phyloP scores from a whole-genome alignment of 1,140 invertebrate species.

The Musca domestica region DNA sequence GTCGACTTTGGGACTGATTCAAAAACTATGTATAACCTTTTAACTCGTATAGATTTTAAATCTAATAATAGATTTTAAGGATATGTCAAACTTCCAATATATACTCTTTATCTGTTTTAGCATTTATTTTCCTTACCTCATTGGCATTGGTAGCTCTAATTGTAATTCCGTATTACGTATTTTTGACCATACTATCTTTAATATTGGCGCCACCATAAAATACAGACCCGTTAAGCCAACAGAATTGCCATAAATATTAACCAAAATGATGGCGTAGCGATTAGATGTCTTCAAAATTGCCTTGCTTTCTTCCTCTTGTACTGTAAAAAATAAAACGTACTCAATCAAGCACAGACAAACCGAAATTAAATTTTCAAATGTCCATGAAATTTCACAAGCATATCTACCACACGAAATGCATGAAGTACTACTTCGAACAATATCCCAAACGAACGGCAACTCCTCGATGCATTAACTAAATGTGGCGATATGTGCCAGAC shows the following conservation, averaged over 20 bases:
- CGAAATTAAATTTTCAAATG: background rate
- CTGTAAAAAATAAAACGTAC: constrained; percentile 12
- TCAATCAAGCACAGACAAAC: background rate
- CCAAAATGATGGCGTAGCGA: constrained; percentile 32
- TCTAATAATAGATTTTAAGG: background rate
- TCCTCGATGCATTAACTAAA: background rate
- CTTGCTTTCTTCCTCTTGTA: constrained; percentile 4
- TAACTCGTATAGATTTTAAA: background rate
- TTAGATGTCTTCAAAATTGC: constrained; percentile 31
- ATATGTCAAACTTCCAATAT: too few species aligned
- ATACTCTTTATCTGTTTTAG: too few species aligned
- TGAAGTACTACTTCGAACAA: background rate
- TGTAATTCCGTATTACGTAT: constrained; percentile 23
- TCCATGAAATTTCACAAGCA: too few species aligned
- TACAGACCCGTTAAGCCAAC: constrained; percentile 40
- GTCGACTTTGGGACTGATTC: too few species aligned
- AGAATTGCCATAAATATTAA: constrained; percentile 37
- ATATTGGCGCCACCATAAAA: constrained; percentile 40
- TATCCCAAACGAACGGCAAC: background rate
- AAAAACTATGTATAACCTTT: background rate
- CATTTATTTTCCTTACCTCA: constrained; percentile 40
- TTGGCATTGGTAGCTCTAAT: constrained; percentile 43
- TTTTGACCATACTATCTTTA: constrained; percentile 32
- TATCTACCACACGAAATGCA: too few species aligned
- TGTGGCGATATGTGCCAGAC: background rate